Evolutionary conservation across 1,140 invertebrate species (phyloP).

Genomic region (Drosophila leontia): DNA sequence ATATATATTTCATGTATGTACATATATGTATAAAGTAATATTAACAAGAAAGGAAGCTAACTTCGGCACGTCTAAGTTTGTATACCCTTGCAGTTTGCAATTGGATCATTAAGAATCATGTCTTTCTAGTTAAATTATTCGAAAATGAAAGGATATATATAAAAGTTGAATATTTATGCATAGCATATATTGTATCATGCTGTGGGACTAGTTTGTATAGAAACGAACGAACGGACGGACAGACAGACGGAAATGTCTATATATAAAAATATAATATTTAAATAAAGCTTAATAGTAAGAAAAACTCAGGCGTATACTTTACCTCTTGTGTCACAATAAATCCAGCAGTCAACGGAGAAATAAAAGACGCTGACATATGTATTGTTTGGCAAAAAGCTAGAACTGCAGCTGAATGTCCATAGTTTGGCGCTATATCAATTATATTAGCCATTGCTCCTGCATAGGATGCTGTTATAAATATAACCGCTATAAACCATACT

Average conservation of each 20-base stretch:
- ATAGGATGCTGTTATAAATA: conserved; percentile 90
- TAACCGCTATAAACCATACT: conserved; percentile 90
- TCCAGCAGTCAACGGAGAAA: conserved; percentile 88
- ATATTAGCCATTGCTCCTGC: conserved; percentile 92
- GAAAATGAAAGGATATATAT: too few relatives aligned
- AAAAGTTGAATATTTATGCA: too few relatives aligned
- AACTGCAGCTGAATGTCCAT: conserved; percentile 88
- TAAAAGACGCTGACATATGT: conserved; percentile 90
- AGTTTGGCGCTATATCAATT: conserved; percentile 90
- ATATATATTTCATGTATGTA: too few relatives aligned
- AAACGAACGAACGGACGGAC: too few relatives aligned
- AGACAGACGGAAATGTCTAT: background rate
- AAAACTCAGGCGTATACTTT: conserved; percentile 22
- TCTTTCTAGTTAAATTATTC: too few relatives aligned
- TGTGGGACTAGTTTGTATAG: too few relatives aligned
- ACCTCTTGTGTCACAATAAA: conserved; percentile 86
- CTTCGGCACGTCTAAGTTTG: too few relatives aligned
- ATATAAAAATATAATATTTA: background rate
- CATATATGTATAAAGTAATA: too few relatives aligned
- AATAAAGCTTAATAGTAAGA: background rate
- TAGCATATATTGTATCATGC: too few relatives aligned
- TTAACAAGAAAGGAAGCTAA: too few relatives aligned
- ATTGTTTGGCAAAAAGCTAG: conserved; percentile 91
- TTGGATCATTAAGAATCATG: too few relatives aligned
- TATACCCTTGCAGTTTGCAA: too few relatives aligned